Base-by-base conservation (phyloP, 64 coral and sea anemone genomes). In the Stylophora pistillata region DNA sequence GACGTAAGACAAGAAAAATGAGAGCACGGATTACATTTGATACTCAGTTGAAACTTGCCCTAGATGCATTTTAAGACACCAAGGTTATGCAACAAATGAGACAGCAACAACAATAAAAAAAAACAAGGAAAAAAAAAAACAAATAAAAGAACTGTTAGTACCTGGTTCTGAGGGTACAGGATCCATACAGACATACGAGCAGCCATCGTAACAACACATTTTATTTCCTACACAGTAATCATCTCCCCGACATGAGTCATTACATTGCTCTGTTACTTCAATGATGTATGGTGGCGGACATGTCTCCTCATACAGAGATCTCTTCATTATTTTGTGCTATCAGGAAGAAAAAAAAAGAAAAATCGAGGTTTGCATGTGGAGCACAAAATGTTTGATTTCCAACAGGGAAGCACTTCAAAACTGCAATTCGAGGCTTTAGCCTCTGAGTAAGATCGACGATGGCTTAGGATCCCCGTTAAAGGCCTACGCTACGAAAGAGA, bases 151-250 rank as follows among this genome's bases (percentile, higher is more conserved):
- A 1, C 0, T 9, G 20, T 13, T 7, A 3, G 66, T 33, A 90
- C 88, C 88, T 90, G 88, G 16, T 63, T 71, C 77, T 2, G 88
- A 72, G 13, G 80, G 53, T 17, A 90, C 78, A 41, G 88, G 88
- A 4, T 84, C 88, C 88, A 90, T 83, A 16, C 88, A 90, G 13
- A 82, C 80, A 13, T 82, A 82, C 13, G 77, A 90, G 12, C 88
- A 79, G 7, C 80, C 78, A 54, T 82, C 65, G 55, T 74, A 87
- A 61, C 88, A 90, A 31, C 88, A 90, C 52, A 90, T 73, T 74
- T 81, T 30, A 55, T 74, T 90, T 60, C 88, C 88, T 26, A 82
- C 32, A 17, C 88, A 90, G 23, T 90, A 79, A 58, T 90, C 88
- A 60, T 90, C 76, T n/a, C 71, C 57, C 56, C 73, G 27, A 18